phyloP scores from a whole-genome alignment of 2,113 vertebrate species.

The Notothenia coriiceps region DNA sequence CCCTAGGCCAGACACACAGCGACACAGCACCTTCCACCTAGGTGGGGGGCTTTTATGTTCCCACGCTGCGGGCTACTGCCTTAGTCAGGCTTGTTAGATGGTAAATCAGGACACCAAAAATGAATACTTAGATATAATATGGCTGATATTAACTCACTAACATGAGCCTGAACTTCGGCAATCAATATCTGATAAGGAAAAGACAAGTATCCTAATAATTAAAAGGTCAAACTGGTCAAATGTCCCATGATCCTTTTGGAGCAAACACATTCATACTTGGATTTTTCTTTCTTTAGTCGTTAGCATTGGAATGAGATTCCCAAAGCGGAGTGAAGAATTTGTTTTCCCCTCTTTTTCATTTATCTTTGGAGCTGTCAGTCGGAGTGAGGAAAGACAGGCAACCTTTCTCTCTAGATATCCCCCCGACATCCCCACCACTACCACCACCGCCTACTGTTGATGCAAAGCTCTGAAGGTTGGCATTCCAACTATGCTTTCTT shows the following conservation, averaged over 20 bases:
- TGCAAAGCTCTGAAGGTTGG: conserved; percentile 74
- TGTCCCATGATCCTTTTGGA: conserved; percentile 20
- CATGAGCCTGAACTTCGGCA: neutral
- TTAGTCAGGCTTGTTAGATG: conserved; percentile 54
- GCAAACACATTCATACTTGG: conserved; percentile 44
- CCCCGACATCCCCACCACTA: conserved; percentile 38
- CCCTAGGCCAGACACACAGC: conserved; percentile 45
- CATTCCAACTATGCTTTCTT: conserved; percentile 83
- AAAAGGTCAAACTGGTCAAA: conserved; percentile 11
- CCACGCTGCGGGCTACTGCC: conserved; percentile 43
- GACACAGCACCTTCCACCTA: conserved; percentile 68
- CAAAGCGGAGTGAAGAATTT: conserved; percentile 73
- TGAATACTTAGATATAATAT: neutral
- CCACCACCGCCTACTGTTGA: conserved; percentile 60
- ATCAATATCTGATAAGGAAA: neutral
- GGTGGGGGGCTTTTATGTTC: conserved; percentile 58
- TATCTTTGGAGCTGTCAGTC: conserved; percentile 71
- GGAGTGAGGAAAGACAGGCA: conserved; percentile 73
- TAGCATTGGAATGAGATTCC: conserved; percentile 73
- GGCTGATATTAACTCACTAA: neutral
- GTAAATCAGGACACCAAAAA: conserved; percentile 39
- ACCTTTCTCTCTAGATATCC: conserved; percentile 64
- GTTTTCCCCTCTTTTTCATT: conserved; percentile 63
- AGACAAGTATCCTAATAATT: neutral
- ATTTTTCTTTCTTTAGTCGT: conserved; percentile 51